Conservation (phyloP, 2,888 invertebrate species). For the Drosophila anceps region DNA sequence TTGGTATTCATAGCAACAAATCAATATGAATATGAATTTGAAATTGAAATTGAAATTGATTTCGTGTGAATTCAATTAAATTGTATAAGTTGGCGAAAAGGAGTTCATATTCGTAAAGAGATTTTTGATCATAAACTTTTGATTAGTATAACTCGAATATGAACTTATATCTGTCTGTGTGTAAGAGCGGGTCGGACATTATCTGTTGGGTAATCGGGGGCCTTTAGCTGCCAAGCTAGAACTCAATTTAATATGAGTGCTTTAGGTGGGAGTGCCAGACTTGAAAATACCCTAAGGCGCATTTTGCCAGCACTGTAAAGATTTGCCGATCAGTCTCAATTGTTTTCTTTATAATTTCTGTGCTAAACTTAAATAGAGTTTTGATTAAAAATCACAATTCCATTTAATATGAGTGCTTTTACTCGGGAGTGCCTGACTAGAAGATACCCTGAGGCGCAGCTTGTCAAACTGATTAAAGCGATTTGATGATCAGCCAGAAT, state of each 20-base stretch:
- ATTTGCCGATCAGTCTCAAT: too few species aligned
- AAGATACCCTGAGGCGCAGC: too few species aligned
- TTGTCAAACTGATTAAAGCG: too few species aligned
- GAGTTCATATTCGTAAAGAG: neutral
- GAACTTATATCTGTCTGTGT: too few species aligned
- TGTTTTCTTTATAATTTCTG: too few species aligned
- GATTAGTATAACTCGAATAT: neutral
- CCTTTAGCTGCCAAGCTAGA: too few species aligned
- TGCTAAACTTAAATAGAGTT: too few species aligned
- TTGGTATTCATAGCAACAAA: constrained; percentile 7
- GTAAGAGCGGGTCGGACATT: too few species aligned
- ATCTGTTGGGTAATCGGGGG: too few species aligned
- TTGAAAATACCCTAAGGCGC: neutral
- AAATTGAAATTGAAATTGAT: neutral
- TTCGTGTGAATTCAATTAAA: neutral
- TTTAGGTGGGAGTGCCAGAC: neutral
- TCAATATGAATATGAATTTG: constrained; percentile 16
- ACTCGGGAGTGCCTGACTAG: neutral
- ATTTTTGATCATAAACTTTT: neutral
- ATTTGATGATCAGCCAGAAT: neutral
- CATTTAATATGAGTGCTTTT: too few species aligned
- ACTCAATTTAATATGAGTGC: neutral
- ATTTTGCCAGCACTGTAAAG: too few species aligned
- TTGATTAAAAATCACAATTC: too few species aligned
- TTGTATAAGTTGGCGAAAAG: neutral